Percentiles rank a stretch among this genome's conserved stretches.
These are phyloP conservation scores for Macrophya annulata DNA, from an alignment of 2,888 invertebrate genomes.

Conservation along the genomic window DNA sequence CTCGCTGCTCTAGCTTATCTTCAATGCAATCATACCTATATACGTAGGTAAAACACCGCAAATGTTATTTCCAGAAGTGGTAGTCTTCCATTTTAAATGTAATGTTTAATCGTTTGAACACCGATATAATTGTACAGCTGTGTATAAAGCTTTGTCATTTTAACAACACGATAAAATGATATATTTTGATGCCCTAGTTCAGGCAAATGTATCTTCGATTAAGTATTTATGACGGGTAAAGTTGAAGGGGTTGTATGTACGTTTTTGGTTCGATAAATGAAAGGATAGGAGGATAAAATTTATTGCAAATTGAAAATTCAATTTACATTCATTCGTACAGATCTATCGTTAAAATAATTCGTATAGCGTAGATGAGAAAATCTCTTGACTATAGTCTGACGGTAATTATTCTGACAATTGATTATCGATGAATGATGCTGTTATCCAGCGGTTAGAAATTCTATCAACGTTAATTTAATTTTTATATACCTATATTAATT, in stretches of 20 bases:
- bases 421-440: constrained; percentile 5
- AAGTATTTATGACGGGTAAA: constrained; percentile 6
- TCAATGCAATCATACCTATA: background rate
- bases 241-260: constrained; percentile 2
- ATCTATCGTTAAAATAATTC: background rate
- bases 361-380: constrained; percentile 7
- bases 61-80: constrained; percentile 2
- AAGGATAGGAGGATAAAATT: background rate
- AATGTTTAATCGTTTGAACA: constrained; percentile 16
- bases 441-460: background rate
- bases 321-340: constrained; percentile 1
- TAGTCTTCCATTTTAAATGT: background rate
- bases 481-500: background rate
- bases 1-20: constrained; percentile 15
- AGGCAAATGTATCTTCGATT: constrained; percentile 26
- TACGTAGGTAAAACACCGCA: background rate
- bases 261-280: constrained; percentile 25
- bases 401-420: constrained; percentile 34
- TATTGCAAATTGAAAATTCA: constrained; percentile 23
- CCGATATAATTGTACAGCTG: constrained; percentile 1
- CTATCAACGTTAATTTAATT: constrained; percentile 16
- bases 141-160: background rate
- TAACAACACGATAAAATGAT: constrained; percentile 6
- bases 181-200: constrained; percentile 8
- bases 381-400: background rate